Evolutionary conservation across 2,888 invertebrate species (phyloP), one percentile per base, ranked within the genome.

Genomic region (Strigamia maritima): DNA sequence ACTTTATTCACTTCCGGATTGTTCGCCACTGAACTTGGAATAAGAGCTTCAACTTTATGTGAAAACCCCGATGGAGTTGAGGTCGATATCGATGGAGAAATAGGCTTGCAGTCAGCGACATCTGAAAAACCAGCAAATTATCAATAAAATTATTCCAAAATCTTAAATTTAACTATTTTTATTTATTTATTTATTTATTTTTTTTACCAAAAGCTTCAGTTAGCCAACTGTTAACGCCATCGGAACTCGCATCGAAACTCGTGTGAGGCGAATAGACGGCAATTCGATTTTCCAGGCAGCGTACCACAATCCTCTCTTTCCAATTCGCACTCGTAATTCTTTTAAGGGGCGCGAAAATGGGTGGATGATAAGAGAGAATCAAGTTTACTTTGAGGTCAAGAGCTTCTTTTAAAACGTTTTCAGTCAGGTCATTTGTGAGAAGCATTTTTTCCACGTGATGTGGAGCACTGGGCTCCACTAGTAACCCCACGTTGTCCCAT

Each of bases 361-460:
- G 95, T n/a, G 98, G 98, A 88, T 98, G 98, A 86, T 98, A 98
- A 0, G 95, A 92, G 79, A 98, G 88, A 79, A 98, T 94, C 86
- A 97, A 87, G 85, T 95, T 91, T 78, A 90, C 90, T 19, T 90
- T 88, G 78, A 89, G 85, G 1, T 87, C 86, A 3, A 93, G 84
- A 0, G 96, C 95, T 87, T 97, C 97, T 26, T 91, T 86, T 83
- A 95, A 89, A 0, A 97, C 97, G 81, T 90, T 90, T 86, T 94
- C 93, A 0, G 97, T 97, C 49, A 98, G 88, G 86, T 98, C 98
- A 86, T 97, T 98, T 1, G 97, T 97, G 49, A 98, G 87, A 79
- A 98, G 85, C 78, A 96, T 90, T 80, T 89, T 91, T 6, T 82
- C 83, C 40, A 87, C 84, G 31, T 77, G 38, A 80, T 79, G 77